Evolutionary conservation across 2,888 invertebrate genomes (phyloP).

Genomic region (Chydorus sphaericus): DNA sequence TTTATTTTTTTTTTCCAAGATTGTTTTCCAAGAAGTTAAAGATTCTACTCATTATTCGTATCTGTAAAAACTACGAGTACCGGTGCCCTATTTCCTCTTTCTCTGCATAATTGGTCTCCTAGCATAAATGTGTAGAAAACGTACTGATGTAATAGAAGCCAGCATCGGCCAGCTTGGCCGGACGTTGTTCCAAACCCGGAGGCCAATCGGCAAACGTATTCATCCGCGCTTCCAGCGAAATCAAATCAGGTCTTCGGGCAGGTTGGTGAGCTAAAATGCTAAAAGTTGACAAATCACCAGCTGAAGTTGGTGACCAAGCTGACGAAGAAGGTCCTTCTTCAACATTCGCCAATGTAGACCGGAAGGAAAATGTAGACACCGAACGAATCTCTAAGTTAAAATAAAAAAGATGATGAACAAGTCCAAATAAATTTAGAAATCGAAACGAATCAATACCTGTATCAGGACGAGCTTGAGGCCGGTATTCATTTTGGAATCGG

Average conservation of each 20-base stretch:
- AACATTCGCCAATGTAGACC: not conserved
- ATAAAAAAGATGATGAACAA: conserved; percentile 4
- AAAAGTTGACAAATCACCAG: conserved; percentile 24
- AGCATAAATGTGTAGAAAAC: no score
- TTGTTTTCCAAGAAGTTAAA: no score
- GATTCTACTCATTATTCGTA: no score
- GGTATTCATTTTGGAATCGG: conserved; percentile 24
- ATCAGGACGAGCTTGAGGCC: conserved; percentile 27
- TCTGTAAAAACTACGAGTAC: no score
- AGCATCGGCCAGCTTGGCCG: conserved; percentile 65
- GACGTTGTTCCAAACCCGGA: conserved; percentile 57
- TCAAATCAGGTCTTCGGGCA: conserved; percentile 54
- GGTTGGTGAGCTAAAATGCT: conserved; percentile 42
- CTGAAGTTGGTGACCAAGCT: no score
- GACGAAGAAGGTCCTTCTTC: not conserved
- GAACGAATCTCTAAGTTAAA: no score
- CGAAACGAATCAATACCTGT: conserved; percentile 21
- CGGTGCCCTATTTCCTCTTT: no score
- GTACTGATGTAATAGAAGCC: conserved; percentile 81
- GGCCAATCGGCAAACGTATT: conserved; percentile 68
- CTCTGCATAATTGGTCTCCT: no score
- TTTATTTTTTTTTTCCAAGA: no score
- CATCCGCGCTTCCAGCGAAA: conserved; percentile 50
- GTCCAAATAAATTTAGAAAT: not conserved
- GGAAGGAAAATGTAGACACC: conserved; percentile 14